These are phyloP conservation scores for Bombus affinis DNA, from an alignment of 1,140 invertebrate genomes.

Conservation along the genomic window DNA sequence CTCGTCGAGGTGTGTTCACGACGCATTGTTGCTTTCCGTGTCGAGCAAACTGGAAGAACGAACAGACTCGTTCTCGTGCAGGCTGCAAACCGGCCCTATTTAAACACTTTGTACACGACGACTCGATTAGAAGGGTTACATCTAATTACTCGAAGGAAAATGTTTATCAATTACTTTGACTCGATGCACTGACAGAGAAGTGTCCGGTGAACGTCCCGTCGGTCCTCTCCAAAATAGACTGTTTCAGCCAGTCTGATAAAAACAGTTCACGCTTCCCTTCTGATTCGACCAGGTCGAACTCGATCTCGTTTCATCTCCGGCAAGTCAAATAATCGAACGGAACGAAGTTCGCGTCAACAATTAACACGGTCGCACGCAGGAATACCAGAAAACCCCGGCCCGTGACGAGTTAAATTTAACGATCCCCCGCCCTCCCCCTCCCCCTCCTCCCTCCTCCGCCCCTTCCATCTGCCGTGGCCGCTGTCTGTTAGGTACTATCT, in stretches of 20 bases:
- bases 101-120: background rate
- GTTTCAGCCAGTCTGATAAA: background rate
- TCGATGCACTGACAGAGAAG: background rate
- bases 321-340: constrained; percentile 47
- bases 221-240: constrained; percentile 19
- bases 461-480: background rate
- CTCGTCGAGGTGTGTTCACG: constrained; percentile 38
- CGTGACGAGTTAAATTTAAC: constrained; percentile 52
- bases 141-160: background rate
- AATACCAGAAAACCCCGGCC: constrained; percentile 35
- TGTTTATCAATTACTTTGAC: background rate
- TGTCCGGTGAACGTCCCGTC: background rate
- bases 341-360: constrained; percentile 41
- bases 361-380: constrained; percentile 32
- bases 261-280: background rate
- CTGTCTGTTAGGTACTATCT: constrained; percentile 14
- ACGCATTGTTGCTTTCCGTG: constrained; percentile 37
- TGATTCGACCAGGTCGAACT: background rate
- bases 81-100: background rate
- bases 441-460: background rate
- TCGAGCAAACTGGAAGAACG: too few species aligned
- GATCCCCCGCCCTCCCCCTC: background rate
- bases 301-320: constrained; percentile 36
- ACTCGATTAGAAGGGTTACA: background rate
- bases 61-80: background rate